Evolutionary conservation across 2,797 vertebrate genomes (phyloP), one percentile per base, ranked within the genome.

Genomic region (Neosilurus hyrtlii): DNA sequence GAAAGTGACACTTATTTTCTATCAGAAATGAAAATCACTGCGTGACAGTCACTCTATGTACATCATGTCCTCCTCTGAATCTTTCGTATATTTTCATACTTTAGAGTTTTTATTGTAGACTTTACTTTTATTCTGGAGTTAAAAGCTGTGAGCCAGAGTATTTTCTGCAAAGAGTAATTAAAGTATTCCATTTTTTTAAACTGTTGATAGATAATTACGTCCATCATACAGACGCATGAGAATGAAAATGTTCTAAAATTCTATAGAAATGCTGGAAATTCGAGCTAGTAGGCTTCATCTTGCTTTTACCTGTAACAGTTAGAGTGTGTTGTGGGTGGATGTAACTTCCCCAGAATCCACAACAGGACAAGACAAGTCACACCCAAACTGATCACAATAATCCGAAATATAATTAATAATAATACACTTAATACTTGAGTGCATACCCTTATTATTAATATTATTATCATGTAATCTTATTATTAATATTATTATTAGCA

Each of bases 271-370:
- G 79, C 68, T 49, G n/a, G 66, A 14, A 3, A 30, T 8, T 72
- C 62, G 70, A 84, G 66, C 82, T 9, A 0, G 16, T 4, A 22
- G 15, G 7, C 15, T 30, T 67, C 35, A 2, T 24, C 14, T 78
- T 24, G 79, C 68, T 80, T 87, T 91, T 93, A 92, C 92, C 91
- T 52, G 2, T 0, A 79, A 2, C 35, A 11, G 57, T 51, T 7
- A 15, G 49, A 9, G 5, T 35, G 26, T 92, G 92, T 86, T 72
- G 63, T 0, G n/a, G 0, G 16, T 1, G 84, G 91, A 93, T 92
- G 35, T 57, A n/a, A 51, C 68, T 81, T 87, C 70, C 18, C 3
- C 59, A 79, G 82, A 85, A 89, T 59, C 51, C 79, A 66, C 12
- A 76, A 43, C 52, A 67, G 30, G 20, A 20, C 0, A 12, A 62